Evolutionary conservation across 2,797 vertebrate genomes (phyloP).

Genomic region (Poeciliopsis presidionis): DNA sequence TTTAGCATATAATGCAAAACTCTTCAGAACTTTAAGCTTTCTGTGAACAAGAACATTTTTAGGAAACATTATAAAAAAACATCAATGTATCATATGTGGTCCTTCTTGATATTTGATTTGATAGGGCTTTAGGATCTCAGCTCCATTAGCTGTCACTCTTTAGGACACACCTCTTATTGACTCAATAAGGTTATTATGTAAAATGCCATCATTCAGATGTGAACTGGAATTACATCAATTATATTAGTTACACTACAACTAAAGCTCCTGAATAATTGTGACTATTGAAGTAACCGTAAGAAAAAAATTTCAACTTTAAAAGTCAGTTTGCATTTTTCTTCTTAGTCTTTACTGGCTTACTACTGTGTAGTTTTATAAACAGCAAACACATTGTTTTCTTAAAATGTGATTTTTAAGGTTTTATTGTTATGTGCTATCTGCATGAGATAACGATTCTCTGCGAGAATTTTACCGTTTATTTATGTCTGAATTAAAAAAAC

Average conservation of each 20-base stretch:
- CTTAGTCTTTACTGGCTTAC: conserved; percentile 81
- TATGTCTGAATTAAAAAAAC: conserved; percentile 75
- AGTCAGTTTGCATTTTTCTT: conserved; percentile 71
- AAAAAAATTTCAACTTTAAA: conserved; percentile 58
- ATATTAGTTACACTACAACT: conserved; percentile 58
- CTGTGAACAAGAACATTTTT: conserved; percentile 65
- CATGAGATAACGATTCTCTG: conserved; percentile 96
- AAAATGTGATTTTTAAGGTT: conserved; percentile 84
- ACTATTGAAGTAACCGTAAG: conserved; percentile 64
- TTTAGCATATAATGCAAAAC: conserved; percentile 61
- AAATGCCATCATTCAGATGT: conserved; percentile 47
- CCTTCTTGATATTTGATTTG: conserved; percentile 72
- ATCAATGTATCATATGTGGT: conserved; percentile 66
- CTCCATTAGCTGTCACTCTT: conserved; percentile 47
- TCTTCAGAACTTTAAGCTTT: conserved; percentile 60
- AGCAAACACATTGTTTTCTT: conserved; percentile 69
- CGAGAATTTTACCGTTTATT: conserved; percentile 94
- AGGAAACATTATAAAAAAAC: conserved; percentile 76
- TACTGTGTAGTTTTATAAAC: conserved; percentile 85
- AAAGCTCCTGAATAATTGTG: conserved; percentile 64
- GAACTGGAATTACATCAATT: conserved; percentile 60
- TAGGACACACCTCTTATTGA: conserved; percentile 27
- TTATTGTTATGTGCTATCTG: conserved; percentile 91
- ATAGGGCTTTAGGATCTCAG: conserved; percentile 63
- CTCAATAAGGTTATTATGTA: conserved; percentile 30